Percentiles rank a stretch among this genome's conserved stretches.
phyloP scores from a whole-genome alignment of 2,888 invertebrate genomes.

The Gonocerus acuteangulatus region DNA sequence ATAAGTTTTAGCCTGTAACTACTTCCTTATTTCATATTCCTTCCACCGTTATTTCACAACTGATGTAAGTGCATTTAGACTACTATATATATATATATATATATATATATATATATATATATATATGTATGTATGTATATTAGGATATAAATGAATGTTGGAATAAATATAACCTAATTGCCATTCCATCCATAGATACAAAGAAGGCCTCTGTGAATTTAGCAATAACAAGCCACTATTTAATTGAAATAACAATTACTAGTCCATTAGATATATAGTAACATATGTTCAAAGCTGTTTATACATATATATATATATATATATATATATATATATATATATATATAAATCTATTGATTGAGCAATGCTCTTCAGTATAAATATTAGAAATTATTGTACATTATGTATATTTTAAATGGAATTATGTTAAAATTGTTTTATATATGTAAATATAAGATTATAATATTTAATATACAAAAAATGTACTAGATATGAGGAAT shows the following conservation, averaged over 20 bases:
- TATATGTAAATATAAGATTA: slow-evolving; percentile 13
- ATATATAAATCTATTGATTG: background rate
- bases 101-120: no score
- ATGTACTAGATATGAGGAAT: background rate
- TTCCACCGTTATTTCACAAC: no score
- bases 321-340: no score
- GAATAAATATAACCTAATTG: no score
- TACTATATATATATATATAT: no score
- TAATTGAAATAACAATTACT: slow-evolving; percentile 6
- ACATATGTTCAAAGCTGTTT: slow-evolving; percentile 2
- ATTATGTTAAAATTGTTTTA: slow-evolving; percentile 24
- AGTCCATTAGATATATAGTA: slow-evolving; percentile 21
- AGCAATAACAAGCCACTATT: background rate
- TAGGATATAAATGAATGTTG: no score
- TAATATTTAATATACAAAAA: slow-evolving; percentile 9
- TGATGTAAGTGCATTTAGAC: no score
- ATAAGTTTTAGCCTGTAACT: no score
- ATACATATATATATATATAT: no score
- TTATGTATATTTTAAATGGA: slow-evolving; percentile 16
- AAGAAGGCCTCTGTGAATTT: background rate
- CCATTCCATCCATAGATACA: no score
- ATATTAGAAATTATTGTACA: slow-evolving; percentile 15
- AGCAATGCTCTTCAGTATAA: slow-evolving; percentile 1
- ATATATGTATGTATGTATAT: no score
- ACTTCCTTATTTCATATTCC: no score